A percentile compares a stretch with the other conserved stretches of the same genome.
phyloP scores from a whole-genome alignment of 2,888 invertebrate genomes.

The Ceramica pisi region DNA sequence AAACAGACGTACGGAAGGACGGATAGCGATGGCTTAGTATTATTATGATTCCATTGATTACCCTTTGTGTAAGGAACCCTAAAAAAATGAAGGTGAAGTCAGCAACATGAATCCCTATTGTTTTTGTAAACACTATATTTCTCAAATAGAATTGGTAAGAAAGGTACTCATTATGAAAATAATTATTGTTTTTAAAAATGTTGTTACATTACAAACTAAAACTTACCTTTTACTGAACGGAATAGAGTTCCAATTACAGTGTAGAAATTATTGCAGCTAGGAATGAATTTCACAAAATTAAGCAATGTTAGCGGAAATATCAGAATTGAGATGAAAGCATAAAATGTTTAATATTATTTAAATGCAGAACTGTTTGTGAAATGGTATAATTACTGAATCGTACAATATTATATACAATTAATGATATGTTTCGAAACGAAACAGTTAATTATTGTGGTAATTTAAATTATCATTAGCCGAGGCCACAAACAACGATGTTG shows the following conservation, averaged over 20 bases:
- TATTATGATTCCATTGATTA: no score
- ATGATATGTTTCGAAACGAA: slow-evolving; percentile 5
- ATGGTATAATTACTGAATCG: background rate
- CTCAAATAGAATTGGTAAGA: no score
- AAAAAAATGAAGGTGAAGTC: no score
- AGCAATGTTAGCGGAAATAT: background rate
- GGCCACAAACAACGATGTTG: background rate
- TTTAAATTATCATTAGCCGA: background rate
- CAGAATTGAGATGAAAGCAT: background rate
- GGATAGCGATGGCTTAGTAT: no score
- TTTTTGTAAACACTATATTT: no score
- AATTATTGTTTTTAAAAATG: no score
- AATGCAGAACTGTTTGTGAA: background rate
- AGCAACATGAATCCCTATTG: no score
- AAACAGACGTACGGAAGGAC: no score
- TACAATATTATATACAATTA: background rate
- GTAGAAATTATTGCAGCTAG: background rate
- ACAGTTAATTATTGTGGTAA: background rate
- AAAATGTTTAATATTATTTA: background rate
- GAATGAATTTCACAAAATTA: slow-evolving; percentile 14
- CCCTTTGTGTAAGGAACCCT: no score
- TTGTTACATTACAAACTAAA: background rate
- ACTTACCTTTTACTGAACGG: background rate
- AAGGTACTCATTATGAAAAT: no score
- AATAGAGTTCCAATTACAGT: slow-evolving; percentile 8